phyloP scores from a whole-genome alignment of 2,888 invertebrate genomes.

The Antheraea yamamai region DNA sequence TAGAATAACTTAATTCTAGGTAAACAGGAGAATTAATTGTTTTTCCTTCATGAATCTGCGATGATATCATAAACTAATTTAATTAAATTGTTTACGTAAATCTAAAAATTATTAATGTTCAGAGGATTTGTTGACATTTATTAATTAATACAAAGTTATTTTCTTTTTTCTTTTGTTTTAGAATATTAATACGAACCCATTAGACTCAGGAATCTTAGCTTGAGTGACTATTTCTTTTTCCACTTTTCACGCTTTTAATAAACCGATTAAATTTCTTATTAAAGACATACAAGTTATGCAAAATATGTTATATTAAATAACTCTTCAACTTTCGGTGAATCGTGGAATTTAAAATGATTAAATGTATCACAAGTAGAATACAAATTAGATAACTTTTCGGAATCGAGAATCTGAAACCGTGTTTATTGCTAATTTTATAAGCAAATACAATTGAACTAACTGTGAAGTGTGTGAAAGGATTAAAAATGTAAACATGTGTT shows the following conservation, averaged over 20 bases:
- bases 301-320: neutral
- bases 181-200: neutral
- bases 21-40: slow-evolving; percentile 10
- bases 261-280: neutral
- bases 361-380: neutral
- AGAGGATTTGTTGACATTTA: neutral
- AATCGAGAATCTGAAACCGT: neutral
- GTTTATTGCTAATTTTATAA: neutral
- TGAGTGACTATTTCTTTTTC: neutral
- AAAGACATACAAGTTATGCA: neutral
- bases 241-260: neutral
- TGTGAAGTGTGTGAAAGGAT: neutral
- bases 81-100: neutral
- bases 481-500: neutral
- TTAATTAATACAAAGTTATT: neutral
- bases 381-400: neutral
- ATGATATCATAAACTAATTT: slow-evolving; percentile 13
- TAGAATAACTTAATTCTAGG: slow-evolving; percentile 8
- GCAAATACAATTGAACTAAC: neutral
- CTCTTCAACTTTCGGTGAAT: neutral
- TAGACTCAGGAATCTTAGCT: neutral
- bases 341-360: neutral
- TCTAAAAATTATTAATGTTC: neutral
- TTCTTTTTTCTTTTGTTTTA: neutral
- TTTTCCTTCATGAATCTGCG: slow-evolving; percentile 14